Evolutionary conservation across 2,113 vertebrate species (phyloP).

Genomic region (Rattus norvegicus): GRCr8 NC_086039.1:146110001-146110500

Average conservation of each 20-base stretch:
- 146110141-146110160: background rate
- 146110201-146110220: background rate
- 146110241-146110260: background rate
- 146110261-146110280: background rate
- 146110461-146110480: background rate
- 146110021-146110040: background rate
- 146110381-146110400: background rate
- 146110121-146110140: background rate
- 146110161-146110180: background rate
- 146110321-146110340: background rate
- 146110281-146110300: background rate
- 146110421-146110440: background rate
- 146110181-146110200: background rate
- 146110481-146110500: background rate
- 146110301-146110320: background rate
- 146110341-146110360: background rate
- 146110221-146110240: background rate
- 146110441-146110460: slow-evolving; percentile 35
- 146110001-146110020: background rate
- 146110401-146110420: background rate
- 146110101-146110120: background rate
- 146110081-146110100: background rate
- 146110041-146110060: background rate
- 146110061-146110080: background rate
- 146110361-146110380: slow-evolving; percentile 11